phyloP scores from a whole-genome alignment of 2,113 vertebrate species.

The Nibea albiflora region DNA sequence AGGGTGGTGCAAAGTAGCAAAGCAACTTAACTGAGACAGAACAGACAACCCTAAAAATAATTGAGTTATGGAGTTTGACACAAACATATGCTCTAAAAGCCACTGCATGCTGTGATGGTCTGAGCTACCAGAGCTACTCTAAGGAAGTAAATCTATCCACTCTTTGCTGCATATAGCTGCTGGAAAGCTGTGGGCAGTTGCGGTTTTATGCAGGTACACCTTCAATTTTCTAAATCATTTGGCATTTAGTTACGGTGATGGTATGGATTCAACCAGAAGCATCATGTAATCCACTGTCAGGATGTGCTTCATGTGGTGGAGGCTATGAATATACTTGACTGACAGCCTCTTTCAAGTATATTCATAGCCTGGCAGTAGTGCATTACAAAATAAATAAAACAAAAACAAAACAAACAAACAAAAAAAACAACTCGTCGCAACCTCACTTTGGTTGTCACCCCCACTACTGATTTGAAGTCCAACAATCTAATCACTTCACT shows the following conservation, averaged over 20 bases:
- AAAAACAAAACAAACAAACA: too few relatives aligned
- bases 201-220: neutral
- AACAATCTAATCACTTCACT: too few relatives aligned
- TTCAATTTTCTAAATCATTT: neutral
- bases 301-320: neutral
- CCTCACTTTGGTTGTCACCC: too few relatives aligned
- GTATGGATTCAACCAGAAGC: neutral
- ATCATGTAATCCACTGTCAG: neutral
- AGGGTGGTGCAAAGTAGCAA: constrained; percentile 2
- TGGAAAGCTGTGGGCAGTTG: neutral
- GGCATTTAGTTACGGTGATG: neutral
- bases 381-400: too few relatives aligned
- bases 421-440: too few relatives aligned
- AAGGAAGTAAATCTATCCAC: neutral
- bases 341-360: neutral
- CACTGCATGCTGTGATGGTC: neutral
- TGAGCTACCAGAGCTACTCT: neutral
- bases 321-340: neutral
- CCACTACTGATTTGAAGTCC: too few relatives aligned
- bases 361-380: too few relatives aligned
- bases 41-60: neutral
- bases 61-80: neutral
- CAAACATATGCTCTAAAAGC: constrained; percentile 2
- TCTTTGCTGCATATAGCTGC: neutral
- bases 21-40: constrained; percentile 7